Evolutionary conservation across 2,113 vertebrate species (phyloP), one percentile per base, ranked within the genome.

Genomic region (Grammomys surdaster): DNA sequence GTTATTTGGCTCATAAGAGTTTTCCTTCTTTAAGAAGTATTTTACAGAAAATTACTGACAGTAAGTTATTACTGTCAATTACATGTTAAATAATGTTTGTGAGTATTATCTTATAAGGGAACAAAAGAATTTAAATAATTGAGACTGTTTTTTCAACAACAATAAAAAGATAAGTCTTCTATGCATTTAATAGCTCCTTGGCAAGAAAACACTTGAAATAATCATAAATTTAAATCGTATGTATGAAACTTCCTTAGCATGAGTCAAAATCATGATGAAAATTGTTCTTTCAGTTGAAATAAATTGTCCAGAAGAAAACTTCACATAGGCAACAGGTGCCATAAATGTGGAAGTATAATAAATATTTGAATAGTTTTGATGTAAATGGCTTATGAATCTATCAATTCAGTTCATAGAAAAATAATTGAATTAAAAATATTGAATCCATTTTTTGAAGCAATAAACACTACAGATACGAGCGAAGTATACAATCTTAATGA

Each of bases 381-480:
- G 4, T 73, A 40, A 73, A n/a, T 20, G 36, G 4, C 36, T 88
- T 78, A 89, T 67, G 13, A 90, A 67, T 84, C 40, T 26, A 84
- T 60, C 43, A 92, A 60, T 78, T 96, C 94, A 67, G 65, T 11
- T 40, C n/a, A 86, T 22, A 2, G 19, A 58, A 17, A 89, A 88
- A 91, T 46, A 89, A 89, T 77, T 82, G 22, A 86, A 60, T 28
- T 93, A 90, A 91, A 93, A 84, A 78, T 91, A 89, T 72, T 43
- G 85, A 93, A 40, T 58, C 2, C 2, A 72, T 31, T 40, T 1
- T 54, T 4, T 0, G 86, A 14, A 87, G 36, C 7, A 82, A 9
- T 84, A 31, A 89, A 72, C 3, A 67, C 13, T 48, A 46, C 12
- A 51, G 72, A 69, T 17, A 19, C 46, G 31, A 93, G 73, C 12